Conservation (phyloP, 2,797 vertebrate genomes). For the Siniperca undulata region DNA sequence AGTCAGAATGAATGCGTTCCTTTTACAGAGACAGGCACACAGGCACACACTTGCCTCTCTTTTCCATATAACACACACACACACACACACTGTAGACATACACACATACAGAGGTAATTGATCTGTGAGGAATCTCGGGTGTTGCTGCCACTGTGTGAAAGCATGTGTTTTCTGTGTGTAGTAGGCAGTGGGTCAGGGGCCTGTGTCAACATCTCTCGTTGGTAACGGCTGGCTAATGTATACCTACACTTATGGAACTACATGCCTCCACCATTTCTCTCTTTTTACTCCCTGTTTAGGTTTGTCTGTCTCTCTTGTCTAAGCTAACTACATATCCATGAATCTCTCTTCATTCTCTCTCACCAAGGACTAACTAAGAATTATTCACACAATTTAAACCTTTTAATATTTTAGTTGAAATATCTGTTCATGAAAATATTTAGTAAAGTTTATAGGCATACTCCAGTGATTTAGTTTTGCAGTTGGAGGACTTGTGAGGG, state of each 20-base stretch:
- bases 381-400: neutral
- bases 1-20: slow-evolving; percentile 57
- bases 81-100: neutral
- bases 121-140: slow-evolving; percentile 69
- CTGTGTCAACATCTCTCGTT: slow-evolving; percentile 68
- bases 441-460: neutral
- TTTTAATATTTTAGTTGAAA: neutral
- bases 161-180: slow-evolving; percentile 70
- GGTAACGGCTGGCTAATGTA: slow-evolving; percentile 54
- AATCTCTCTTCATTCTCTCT: slow-evolving; percentile 6
- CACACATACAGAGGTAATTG: slow-evolving; percentile 35
- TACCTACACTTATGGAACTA: slow-evolving; percentile 34
- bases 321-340: slow-evolving; percentile 9
- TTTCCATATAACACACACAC: slow-evolving; percentile 18
- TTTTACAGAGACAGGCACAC: slow-evolving; percentile 46
- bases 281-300: slow-evolving; percentile 18
- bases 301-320: slow-evolving; percentile 27
- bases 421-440: neutral
- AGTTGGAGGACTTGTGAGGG: neutral
- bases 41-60: slow-evolving; percentile 27
- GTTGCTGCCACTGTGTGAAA: slow-evolving; percentile 73
- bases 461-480: neutral
- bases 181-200: slow-evolving; percentile 56
- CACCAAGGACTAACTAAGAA: neutral
- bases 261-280: slow-evolving; percentile 9